Evolutionary conservation across 2,797 vertebrate genomes (phyloP), one percentile per base, ranked within the genome.

Genomic region (Vespertilio murinus): DNA sequence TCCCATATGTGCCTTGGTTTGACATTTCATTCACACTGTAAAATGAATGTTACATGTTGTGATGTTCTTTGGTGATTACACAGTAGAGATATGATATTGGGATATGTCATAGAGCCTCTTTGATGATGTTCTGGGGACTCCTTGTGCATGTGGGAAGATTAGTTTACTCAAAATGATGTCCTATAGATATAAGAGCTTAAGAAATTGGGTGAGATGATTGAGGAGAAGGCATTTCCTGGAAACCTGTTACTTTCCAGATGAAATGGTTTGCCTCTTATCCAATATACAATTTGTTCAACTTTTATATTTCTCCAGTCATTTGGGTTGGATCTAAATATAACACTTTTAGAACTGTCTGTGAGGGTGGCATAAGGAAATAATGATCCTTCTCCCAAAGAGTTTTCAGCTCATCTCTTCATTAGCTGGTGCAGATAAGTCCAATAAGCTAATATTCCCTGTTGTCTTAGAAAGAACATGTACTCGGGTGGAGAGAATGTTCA

Each of bases 401-500:
- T 70, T 75, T 86, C 20, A 22, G n/a, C 42, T 18, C 23, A 2
- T 69, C 47, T 87, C 64, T 92, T 64, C 23, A 7, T 65, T 54
- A 73, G 42, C 42, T 42, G 8, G 23, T 74, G 0, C 47, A 64
- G 59, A 7, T 10, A 33, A 47, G 33, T 52, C 3, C 23, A 28
- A 69, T 74, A 56, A 70, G 49, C 69, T 89, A 47, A 49, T 73
- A 65, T 56, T 78, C 20, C 10, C 2, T 97, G 22, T 65, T 92
- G 80, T 96, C 92, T 92, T 84, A 99, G 99, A 97, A 99, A 99
- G 97, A 99, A 99, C 97, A 99, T 99, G 99, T 99, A 99, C 65
- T 98, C 99, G 0, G 99, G 99, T 79, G 99, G 98, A 8, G 99
- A 99, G 33, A 98, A 98, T 14, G 38, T 99, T 0, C 99, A 99